Base-by-base conservation (phyloP, 1,140 invertebrate species). In the Maniola jurtina region DNA sequence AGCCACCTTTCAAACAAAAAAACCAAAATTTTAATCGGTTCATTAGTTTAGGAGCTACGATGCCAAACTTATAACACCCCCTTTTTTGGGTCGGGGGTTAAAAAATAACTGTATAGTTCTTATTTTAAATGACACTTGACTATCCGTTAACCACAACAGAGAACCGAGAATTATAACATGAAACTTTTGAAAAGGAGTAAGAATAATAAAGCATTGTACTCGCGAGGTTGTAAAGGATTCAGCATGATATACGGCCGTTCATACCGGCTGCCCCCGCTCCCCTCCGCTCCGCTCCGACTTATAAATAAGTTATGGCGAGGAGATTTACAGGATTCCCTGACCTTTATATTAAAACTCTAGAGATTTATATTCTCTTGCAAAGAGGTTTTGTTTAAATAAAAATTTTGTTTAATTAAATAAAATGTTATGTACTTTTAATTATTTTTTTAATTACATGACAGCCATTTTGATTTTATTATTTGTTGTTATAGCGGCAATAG, bases 281-380 rank as follows among this genome's bases (percentile, higher is more conserved):
- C 67, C 71, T 76, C 48, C 71, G 56, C 72, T 62, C 69, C 67
- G 69, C 71, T 76, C 48, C 71, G 56, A 57, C 77, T 80, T 81
- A 81, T 81, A 81, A 83, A 78, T 83, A 81, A 80, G 72, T 79
- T 77, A 77, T 70, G 66, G 66, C 60, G 50, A 47, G 40, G 67
- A 68, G 78, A 80, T 81, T 79, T 80, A 79, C 63, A 66, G 70
- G 62, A 66, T 64, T 62, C 68, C 62, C 65, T 69, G 68, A 72
- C 55, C 80, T 77, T 77, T 84, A 80, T 84, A 81, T 80, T 84
- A 84, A 80, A 52, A 84, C 76, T 81, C 75, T 71, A 33, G 67
- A 68, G 75, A 79, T 81, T 81, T 81, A 81, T 77, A 60, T 42
- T 61, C 61, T 52, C 15, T 62, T 56, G 54, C 48, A 45, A 45